Evolutionary conservation across 1,140 invertebrate species (phyloP), one percentile per base, ranked within the genome.

Genomic region (Pseudomyrmex gracilis): DNA sequence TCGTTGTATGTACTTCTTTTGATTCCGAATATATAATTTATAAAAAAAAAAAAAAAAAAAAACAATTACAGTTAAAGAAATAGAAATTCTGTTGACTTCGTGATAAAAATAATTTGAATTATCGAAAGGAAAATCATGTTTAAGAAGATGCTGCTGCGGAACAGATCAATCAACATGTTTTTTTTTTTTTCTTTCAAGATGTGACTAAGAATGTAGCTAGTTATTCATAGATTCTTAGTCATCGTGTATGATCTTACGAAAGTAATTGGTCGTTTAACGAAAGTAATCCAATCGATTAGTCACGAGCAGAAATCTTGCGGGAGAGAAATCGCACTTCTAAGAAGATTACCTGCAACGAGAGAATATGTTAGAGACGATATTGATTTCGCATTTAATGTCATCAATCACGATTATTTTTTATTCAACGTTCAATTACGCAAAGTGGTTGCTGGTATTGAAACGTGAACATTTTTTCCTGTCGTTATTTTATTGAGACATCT

Each of bases 161-260:
- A 78, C 53, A 20, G 47, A 67, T 80, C 66, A 60, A 66, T 80
- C 61, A 55, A 63, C 8, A 20, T n/a, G 15, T 58, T 34, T 71
- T 70, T 68, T 22, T 13, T 58, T 58, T 70, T 70, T 68, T 70
- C 17, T 7, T 17, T 4, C 20, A 0, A 70, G 66, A 71, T 80
- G 12, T 80, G 53, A 80, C 20, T 80, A 71, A 80, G 66, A 76
- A 66, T 3, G 47, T 57, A 47, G 17, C 34, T 57, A 10, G 53
- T 80, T 80, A 80, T 80, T 80, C n/a, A 34, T 71, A 71, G 66
- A 49, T 70, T 71, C 76, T 80, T 66, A 71, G 12, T 80, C 76
- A 80, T 47, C 22, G 20, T 20, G 45, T 10, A 49, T 49, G 15
- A 70, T n/a, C 20, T 71, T 80, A 67, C 22, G 55, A 80, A 80